phyloP scores from a whole-genome alignment of 2,888 invertebrate species.

The Anoplius nigerrimus region DNA sequence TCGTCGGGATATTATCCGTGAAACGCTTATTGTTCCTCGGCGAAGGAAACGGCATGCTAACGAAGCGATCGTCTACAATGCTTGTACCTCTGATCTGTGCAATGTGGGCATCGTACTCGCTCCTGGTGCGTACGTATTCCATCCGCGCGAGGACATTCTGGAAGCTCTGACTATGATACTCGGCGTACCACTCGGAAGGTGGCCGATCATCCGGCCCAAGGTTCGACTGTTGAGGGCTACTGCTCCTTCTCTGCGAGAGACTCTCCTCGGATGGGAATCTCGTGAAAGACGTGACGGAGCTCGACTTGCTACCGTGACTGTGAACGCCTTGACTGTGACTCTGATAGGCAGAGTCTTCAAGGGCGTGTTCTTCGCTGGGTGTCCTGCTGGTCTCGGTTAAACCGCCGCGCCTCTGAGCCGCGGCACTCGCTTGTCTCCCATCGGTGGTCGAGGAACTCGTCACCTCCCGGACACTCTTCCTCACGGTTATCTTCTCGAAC shows the following conservation, averaged over 20 bases:
- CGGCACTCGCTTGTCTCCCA: not conserved
- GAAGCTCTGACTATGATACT: constrained; percentile 79
- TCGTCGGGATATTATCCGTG: too few relatives aligned
- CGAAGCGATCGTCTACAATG: too few relatives aligned
- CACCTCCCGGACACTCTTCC: constrained; percentile 80
- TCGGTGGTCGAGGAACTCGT: constrained; percentile 52
- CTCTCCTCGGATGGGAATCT: constrained; percentile 78
- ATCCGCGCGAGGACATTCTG: constrained; percentile 82
- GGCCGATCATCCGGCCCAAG: constrained; percentile 71
- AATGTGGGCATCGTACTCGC: constrained; percentile 91
- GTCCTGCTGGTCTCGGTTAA: constrained; percentile 73
- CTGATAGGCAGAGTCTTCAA: constrained; percentile 79
- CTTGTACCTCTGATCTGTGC: constrained; percentile 87
- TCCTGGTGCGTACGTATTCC: constrained; percentile 86
- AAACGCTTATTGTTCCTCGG: too few relatives aligned
- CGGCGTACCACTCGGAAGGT: constrained; percentile 78
- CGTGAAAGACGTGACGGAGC: constrained; percentile 76
- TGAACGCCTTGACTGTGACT: constrained; percentile 75
- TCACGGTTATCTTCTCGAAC: constrained; percentile 83
- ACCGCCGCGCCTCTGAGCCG: not conserved
- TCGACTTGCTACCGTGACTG: constrained; percentile 76
- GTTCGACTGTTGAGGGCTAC: constrained; percentile 39
- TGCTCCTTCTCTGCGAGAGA: constrained; percentile 60
- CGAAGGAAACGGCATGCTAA: too few relatives aligned
- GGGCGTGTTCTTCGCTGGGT: constrained; percentile 77